phyloP scores from a whole-genome alignment of 2,888 invertebrate genomes.

The Isotomurus palustris region DNA sequence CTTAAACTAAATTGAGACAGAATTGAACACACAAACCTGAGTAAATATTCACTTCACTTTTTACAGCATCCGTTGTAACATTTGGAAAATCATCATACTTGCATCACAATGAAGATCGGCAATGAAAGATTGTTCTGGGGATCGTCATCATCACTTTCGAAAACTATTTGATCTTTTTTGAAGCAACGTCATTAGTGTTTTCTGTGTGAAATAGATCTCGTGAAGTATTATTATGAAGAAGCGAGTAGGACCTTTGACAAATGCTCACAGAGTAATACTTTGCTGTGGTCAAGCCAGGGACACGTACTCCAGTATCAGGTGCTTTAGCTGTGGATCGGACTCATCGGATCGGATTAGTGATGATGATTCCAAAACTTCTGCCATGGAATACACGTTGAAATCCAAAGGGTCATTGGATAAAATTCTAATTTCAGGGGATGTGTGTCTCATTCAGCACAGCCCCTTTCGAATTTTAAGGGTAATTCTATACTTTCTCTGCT shows the following conservation, averaged over 20 bases:
- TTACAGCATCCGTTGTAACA: too few species aligned
- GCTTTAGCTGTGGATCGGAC: slow-evolving; percentile 13
- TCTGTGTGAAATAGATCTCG: background rate
- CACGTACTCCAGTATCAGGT: slow-evolving; percentile 11
- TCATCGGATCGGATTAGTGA: slow-evolving; percentile 28
- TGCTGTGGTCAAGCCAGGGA: slow-evolving; percentile 24
- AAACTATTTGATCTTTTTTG: background rate
- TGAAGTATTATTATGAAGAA: slow-evolving; percentile 22
- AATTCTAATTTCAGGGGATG: slow-evolving; percentile 46
- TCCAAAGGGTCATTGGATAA: slow-evolving; percentile 22
- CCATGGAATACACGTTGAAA: slow-evolving; percentile 4
- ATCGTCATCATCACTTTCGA: background rate
- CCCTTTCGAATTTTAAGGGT: slow-evolving; percentile 68
- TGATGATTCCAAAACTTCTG: slow-evolving; percentile 24
- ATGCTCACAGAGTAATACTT: slow-evolving; percentile 29
- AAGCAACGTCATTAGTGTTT: background rate
- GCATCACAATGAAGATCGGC: too few species aligned
- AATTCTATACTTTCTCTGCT: too few species aligned
- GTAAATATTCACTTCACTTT: too few species aligned
- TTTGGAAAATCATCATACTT: too few species aligned
- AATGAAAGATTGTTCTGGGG: too few species aligned
- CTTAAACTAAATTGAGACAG: too few species aligned
- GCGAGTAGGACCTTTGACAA: slow-evolving; percentile 29
- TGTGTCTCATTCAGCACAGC: slow-evolving; percentile 70
- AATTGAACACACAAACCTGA: too few species aligned